Percentiles rank a stretch among this genome's conserved stretches.
phyloP scores from a whole-genome alignment of 2,113 vertebrate species.

The Xerus inauris region DNA sequence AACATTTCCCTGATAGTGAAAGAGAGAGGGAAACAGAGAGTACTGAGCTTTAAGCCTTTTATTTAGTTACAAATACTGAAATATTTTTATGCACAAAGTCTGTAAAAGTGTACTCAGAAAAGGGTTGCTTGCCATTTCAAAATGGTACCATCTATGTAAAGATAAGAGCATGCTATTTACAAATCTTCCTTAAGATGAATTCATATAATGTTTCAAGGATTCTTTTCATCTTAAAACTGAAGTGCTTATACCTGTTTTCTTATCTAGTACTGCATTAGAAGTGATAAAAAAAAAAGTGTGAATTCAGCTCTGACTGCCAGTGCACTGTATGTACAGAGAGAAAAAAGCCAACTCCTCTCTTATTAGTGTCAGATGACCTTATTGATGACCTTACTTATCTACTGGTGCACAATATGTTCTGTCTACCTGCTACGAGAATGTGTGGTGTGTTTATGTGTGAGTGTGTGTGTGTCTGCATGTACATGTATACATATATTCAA shows the following conservation, averaged over 20 bases:
- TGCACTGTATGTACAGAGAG: not conserved
- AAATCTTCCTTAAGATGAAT: constrained; percentile 67
- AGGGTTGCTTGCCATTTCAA: constrained; percentile 68
- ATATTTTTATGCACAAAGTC: constrained; percentile 62
- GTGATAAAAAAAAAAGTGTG: not conserved
- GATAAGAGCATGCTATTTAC: constrained; percentile 67
- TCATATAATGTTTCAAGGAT: constrained; percentile 53
- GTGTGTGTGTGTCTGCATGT: not conserved
- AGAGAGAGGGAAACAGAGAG: constrained; percentile 21
- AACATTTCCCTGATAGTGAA: constrained; percentile 40
- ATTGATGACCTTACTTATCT: not conserved
- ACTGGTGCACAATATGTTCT: not conserved
- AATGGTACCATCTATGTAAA: constrained; percentile 60
- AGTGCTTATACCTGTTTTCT: constrained; percentile 16
- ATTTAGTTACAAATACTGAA: constrained; percentile 71
- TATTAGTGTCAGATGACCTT: not conserved
- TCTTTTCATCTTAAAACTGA: constrained; percentile 58
- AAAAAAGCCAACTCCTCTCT: not conserved
- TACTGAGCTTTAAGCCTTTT: constrained; percentile 46
- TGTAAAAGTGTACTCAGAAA: constrained; percentile 50
- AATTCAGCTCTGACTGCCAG: not conserved
- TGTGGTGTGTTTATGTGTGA: not conserved
- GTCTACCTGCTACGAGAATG: not conserved
- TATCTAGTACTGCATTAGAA: not conserved
- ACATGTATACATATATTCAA: not conserved